These are phyloP conservation scores for Quiscalus mexicanus DNA, from an alignment of 2,113 vertebrate genomes.

Conservation along the genomic window DNA sequence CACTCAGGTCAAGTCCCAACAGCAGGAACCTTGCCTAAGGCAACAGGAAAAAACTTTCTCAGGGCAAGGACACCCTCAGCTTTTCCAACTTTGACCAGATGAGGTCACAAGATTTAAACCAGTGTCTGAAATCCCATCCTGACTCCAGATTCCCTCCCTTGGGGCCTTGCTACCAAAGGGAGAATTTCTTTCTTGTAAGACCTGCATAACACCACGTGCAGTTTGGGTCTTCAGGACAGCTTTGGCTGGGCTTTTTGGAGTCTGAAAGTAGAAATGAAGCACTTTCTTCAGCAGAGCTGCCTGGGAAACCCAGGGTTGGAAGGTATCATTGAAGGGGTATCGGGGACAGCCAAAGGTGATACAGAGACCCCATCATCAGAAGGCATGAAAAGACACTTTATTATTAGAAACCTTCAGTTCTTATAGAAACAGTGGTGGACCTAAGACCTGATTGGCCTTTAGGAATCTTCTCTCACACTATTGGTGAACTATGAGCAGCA, in stretches of 20 bases:
- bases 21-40: not conserved
- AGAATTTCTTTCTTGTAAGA: fast-evolving
- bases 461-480: not conserved
- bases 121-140: not conserved
- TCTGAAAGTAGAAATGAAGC: not conserved
- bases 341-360: not conserved
- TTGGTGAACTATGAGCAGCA: not conserved
- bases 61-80: not conserved
- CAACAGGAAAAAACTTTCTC: not conserved
- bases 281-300: not conserved
- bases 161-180: not conserved
- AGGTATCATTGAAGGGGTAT: no score
- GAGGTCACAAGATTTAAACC: not conserved
- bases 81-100: not conserved
- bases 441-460: not conserved
- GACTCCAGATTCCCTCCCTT: not conserved
- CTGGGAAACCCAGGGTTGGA: not conserved
- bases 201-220: fast-evolving
- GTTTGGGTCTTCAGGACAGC: not conserved
- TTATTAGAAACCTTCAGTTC: not conserved
- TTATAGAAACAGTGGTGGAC: not conserved
- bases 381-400: not conserved
- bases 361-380: not conserved
- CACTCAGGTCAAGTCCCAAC: not conserved
- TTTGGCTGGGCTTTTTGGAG: not conserved